Conservation (phyloP, 2,113 vertebrate genomes). For the Myrmecophaga tridactyla region DNA sequence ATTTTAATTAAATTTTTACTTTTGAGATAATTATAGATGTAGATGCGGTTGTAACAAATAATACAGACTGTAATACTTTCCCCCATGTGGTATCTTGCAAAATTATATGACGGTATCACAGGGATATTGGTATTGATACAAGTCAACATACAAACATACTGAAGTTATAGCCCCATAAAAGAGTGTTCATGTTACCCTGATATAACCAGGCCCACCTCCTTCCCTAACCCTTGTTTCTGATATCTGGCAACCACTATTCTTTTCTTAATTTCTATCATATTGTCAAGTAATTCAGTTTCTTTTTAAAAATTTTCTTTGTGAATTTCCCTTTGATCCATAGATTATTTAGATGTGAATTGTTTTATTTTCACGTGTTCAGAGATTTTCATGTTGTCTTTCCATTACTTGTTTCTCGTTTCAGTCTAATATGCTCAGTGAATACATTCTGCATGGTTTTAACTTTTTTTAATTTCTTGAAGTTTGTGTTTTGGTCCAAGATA, state of each 20-base stretch:
- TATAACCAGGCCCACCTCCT: too few relatives aligned
- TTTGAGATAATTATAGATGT: neutral
- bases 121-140: neutral
- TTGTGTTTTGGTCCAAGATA: neutral
- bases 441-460: neutral
- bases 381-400: conserved; percentile 24
- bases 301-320: conserved; percentile 1
- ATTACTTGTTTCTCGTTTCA: conserved; percentile 10
- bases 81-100: neutral
- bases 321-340: neutral
- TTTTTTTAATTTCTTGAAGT: conserved; percentile 31
- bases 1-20: neutral
- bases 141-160: neutral
- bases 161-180: neutral
- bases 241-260: too few relatives aligned
- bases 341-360: neutral
- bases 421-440: neutral
- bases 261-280: neutral
- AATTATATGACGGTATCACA: neutral
- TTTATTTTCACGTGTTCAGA: neutral
- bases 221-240: too few relatives aligned
- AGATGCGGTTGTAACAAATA: neutral
- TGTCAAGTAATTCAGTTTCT: neutral
- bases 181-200: neutral
- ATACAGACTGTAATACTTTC: neutral